These are phyloP conservation scores for Valencia hispanica DNA, from an alignment of 2,797 vertebrate species.

Conservation along the genomic window DNA sequence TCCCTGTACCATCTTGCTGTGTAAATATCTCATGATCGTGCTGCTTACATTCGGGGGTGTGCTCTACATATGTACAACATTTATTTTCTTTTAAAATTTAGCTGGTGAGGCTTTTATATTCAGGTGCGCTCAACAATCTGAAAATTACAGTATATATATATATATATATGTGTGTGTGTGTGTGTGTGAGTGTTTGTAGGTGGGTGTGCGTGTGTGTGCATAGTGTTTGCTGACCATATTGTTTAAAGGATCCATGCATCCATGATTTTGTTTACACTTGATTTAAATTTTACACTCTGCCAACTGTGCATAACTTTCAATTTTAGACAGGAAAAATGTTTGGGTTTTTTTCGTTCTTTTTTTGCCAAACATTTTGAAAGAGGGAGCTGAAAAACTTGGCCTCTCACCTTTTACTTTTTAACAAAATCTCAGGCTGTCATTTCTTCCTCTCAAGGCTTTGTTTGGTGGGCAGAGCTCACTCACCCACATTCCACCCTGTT, in stretches of 20 bases:
- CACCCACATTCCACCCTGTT: slow-evolving; percentile 1
- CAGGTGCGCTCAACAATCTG: too few species aligned
- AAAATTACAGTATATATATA: too few species aligned
- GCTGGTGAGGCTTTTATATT: too few species aligned
- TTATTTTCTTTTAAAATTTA: too few species aligned
- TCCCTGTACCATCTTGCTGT: too few species aligned
- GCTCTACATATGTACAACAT: too few species aligned
- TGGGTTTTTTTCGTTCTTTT: not conserved
- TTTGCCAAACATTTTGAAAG: not conserved
- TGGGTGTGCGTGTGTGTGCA: too few species aligned
- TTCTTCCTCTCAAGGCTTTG: not conserved
- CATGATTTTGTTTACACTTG: not conserved
- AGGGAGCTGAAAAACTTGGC: not conserved
- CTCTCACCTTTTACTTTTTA: slow-evolving; percentile 8
- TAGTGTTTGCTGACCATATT: not conserved
- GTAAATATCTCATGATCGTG: too few species aligned
- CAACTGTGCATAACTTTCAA: not conserved
- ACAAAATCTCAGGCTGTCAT: slow-evolving; percentile 8
- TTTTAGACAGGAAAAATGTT: not conserved
- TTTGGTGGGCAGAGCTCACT: slow-evolving; percentile 9
- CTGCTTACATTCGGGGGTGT: too few species aligned
- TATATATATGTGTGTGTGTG: too few species aligned
- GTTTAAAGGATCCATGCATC: not conserved
- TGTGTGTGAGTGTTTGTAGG: too few species aligned
- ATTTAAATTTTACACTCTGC: not conserved